These are phyloP conservation scores for Paragorgia papillata DNA, from an alignment of 92 coral and sea anemone species.

Conservation along the genomic window DNA sequence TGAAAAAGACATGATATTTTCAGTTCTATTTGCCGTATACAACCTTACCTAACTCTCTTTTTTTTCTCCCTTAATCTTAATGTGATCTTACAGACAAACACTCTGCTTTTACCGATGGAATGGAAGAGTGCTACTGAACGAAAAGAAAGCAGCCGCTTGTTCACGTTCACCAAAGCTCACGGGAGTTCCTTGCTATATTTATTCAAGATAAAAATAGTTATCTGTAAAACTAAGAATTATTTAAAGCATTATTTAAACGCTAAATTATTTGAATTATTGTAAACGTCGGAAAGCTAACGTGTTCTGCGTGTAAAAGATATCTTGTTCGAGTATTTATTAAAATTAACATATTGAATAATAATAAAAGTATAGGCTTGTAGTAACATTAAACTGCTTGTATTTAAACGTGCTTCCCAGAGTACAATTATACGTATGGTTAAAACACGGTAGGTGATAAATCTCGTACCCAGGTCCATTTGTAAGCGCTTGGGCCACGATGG, in stretches of 20 bases:
- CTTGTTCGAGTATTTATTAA: neutral
- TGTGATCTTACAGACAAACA: constrained; percentile 46
- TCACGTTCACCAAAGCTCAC: constrained; percentile 5
- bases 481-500: too few species aligned
- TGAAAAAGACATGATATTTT: too few species aligned
- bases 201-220: neutral
- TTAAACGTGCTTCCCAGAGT: too few species aligned
- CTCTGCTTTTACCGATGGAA: constrained; percentile 39
- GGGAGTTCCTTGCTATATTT: constrained; percentile 38
- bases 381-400: neutral
- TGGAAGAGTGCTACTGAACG: constrained; percentile 42
- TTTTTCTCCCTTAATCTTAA: constrained; percentile 19
- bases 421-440: too few species aligned
- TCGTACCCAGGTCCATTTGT: too few species aligned
- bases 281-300: constrained; percentile 1
- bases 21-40: neutral
- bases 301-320: neutral
- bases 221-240: constrained; percentile 3
- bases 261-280: constrained; percentile 17
- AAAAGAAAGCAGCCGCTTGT: neutral
- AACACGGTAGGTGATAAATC: too few species aligned
- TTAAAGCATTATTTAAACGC: constrained; percentile 22
- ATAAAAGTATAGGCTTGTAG: neutral
- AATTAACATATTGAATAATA: neutral
- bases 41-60: neutral